Conservation (phyloP, 2,113 vertebrate genomes). For the Oriolus oriolus region DNA sequence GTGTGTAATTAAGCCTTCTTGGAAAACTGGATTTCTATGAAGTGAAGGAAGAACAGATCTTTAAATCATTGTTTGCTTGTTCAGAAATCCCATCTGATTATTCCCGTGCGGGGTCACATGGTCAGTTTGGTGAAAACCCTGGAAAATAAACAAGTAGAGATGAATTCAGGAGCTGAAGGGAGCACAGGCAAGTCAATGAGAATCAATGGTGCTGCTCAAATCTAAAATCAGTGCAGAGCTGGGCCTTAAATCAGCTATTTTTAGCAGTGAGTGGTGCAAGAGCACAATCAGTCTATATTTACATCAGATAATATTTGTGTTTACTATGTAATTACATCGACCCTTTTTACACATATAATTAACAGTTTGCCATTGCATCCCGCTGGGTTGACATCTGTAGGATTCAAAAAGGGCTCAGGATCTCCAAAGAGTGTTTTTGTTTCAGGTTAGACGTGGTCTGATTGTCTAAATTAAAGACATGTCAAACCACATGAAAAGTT, state of each 20-base stretch:
- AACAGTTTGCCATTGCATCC: slow-evolving; percentile 46
- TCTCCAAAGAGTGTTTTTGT: slow-evolving; percentile 57
- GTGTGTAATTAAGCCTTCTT: not conserved
- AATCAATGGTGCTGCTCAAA: not conserved
- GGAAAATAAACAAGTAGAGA: not conserved
- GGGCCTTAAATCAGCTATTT: not conserved
- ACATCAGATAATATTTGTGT: slow-evolving; percentile 54
- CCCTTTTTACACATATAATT: slow-evolving; percentile 56
- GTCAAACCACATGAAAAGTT: slow-evolving; percentile 68
- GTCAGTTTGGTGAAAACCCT: not conserved
- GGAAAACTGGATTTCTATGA: not conserved
- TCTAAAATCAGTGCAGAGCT: not conserved
- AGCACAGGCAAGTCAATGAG: not conserved
- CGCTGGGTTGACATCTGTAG: slow-evolving; percentile 52
- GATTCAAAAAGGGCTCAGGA: slow-evolving; percentile 36
- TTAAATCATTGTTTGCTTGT: not conserved
- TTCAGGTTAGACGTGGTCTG: slow-evolving; percentile 48
- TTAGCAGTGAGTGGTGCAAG: not conserved
- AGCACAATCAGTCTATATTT: slow-evolving; percentile 49
- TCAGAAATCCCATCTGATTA: not conserved
- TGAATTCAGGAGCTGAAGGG: not conserved
- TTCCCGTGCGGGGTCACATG: not conserved
- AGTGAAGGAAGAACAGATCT: not conserved
- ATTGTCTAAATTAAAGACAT: slow-evolving; percentile 69
- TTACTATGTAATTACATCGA: slow-evolving; percentile 30